These are phyloP conservation scores for Bombyx huttoni DNA, from an alignment of 2,888 invertebrate species.

Conservation along the genomic window DNA sequence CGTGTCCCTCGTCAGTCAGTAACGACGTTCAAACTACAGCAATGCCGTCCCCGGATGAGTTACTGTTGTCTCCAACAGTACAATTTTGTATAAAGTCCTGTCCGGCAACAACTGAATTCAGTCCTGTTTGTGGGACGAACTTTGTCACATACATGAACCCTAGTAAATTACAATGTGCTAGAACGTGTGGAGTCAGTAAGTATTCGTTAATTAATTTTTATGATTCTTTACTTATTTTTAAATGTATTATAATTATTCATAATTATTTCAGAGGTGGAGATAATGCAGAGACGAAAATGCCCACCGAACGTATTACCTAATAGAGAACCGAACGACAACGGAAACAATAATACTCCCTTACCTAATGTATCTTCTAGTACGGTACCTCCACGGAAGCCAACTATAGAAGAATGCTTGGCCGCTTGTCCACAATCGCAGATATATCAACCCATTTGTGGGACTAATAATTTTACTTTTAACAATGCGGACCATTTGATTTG, in stretches of 20 bases:
- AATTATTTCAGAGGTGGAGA: background rate
- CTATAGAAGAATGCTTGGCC: background rate
- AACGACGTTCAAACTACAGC: background rate
- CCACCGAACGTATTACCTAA: background rate
- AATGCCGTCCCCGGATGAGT: background rate
- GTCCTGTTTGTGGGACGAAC: constrained; percentile 56
- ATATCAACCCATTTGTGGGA: constrained; percentile 40
- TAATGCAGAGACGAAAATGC: background rate
- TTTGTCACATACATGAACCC: constrained; percentile 40
- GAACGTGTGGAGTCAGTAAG: constrained; percentile 39
- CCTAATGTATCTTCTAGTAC: background rate
- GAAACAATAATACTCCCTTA: background rate
- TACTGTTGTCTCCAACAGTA: constrained; percentile 1
- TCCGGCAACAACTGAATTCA: constrained; percentile 40
- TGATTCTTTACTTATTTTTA: background rate
- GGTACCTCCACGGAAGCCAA: background rate
- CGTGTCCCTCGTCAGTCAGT: background rate
- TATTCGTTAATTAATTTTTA: background rate
- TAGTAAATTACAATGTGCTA: constrained; percentile 38
- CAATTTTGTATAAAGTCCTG: constrained; percentile 26
- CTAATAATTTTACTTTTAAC: constrained; percentile 27
- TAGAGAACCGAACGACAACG: background rate
- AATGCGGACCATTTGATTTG: constrained; percentile 30
- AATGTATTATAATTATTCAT: background rate
- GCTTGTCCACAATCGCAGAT: constrained; percentile 24